phyloP scores from a whole-genome alignment of 2,113 vertebrate species.

The Dasyprocta punctata region DNA sequence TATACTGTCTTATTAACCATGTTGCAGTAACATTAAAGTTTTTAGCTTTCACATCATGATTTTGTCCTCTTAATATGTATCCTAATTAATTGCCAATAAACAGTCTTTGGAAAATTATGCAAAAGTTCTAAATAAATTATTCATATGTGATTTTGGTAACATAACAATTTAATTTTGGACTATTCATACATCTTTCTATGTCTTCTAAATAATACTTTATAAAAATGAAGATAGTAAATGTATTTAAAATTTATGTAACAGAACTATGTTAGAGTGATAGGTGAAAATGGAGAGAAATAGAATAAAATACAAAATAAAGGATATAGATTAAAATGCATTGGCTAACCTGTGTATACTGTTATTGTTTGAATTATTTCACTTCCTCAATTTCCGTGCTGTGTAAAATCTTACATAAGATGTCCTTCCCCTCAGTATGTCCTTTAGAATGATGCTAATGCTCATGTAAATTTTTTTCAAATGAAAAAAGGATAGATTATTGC shows the following conservation, averaged over 20 bases:
- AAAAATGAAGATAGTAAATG: neutral
- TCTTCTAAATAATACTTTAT: neutral
- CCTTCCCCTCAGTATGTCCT: neutral
- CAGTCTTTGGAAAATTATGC: neutral
- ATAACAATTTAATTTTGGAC: neutral
- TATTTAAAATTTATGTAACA: neutral
- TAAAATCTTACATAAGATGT: neutral
- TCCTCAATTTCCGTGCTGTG: neutral
- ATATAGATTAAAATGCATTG: neutral
- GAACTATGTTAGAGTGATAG: neutral
- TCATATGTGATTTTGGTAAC: neutral
- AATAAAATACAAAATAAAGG: neutral
- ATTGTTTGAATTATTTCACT: neutral
- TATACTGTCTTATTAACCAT: neutral
- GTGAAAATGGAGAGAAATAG: neutral
- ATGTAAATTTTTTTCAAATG: neutral
- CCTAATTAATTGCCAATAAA: neutral
- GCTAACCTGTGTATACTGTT: neutral
- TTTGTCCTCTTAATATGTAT: neutral
- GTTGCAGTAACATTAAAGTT: neutral
- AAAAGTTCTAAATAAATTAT: neutral
- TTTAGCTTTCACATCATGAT: neutral
- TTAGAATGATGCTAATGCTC: neutral
- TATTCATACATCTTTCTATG: neutral
- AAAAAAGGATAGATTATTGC: neutral